Base-by-base conservation (phyloP, 2,888 invertebrate species). In the Hydraecia micacea region DNA sequence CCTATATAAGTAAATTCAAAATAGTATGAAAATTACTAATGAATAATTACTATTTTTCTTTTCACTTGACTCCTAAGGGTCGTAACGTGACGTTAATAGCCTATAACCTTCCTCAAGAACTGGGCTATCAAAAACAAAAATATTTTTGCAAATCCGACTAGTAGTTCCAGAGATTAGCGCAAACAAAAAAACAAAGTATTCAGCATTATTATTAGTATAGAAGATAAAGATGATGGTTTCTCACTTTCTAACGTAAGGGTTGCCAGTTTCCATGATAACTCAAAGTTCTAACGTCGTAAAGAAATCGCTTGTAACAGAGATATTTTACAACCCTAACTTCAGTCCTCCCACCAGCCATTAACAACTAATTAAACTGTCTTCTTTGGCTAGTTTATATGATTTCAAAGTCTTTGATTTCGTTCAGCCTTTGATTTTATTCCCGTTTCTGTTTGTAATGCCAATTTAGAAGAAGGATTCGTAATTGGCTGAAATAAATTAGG, bases 401-500 rank as follows among this genome's bases (percentile, higher is more conserved):
- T 73, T 77, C 65, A 42, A 13, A 69, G 62, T n/a, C 72, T 86
- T 77, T 0, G 42, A 76, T 76, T 74, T 77, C 62, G 62, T 80
- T 80, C n/a, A 69, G 49, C 49, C 72, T 86, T 75, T 86, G 77
- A 83, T 84, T 80, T 73, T 49, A 72, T 82, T 52, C 58, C 55
- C 42, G 6, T 67, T 76, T 68, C 73, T 80, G 66, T 83, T 80
- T 73, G 80, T 76, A 65, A 86, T 75, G n/a, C 39, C 80, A 83
- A 73, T 83, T 86, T 72, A 62, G 42, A 69, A 39, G 67, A 67
- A 70, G 75, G 77, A 72, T 71, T 75, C 63, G 80, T 80, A 75
- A 77, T 80, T 77, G 74, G 68, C 55, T 73, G 65, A 77, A 79
- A 69, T 36, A 77, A 85, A 85, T 85, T 83, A 80, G 58, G 60